These are phyloP conservation scores for Hylaeus anthracinus DNA, from an alignment of 1,140 invertebrate species.

Conservation along the genomic window DNA sequence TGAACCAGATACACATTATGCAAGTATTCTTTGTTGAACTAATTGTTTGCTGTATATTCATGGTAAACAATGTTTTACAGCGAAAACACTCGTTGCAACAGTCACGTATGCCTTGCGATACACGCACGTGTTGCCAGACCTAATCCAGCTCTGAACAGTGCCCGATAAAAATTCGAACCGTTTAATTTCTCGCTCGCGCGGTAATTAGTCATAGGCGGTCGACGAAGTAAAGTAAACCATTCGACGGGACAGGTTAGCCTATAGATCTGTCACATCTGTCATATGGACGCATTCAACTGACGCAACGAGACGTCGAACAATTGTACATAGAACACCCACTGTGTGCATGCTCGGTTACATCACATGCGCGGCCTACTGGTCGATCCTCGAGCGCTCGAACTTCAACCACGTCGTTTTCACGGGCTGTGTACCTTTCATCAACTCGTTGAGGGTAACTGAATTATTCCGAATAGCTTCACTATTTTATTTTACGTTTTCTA, in stretches of 20 bases:
- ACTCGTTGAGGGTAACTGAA: too few species aligned
- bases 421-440: too few species aligned
- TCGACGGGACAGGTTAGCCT: slow-evolving; percentile 26
- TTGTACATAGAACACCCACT: slow-evolving; percentile 33
- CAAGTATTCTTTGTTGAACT: too few species aligned
- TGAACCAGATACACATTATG: too few species aligned
- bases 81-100: too few species aligned
- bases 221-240: slow-evolving; percentile 11
- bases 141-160: too few species aligned
- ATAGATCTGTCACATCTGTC: slow-evolving; percentile 44
- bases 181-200: not conserved
- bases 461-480: too few species aligned
- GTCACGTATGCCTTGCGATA: too few species aligned
- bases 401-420: not conserved
- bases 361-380: not conserved
- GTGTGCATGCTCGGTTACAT: slow-evolving; percentile 21
- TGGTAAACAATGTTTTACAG: too few species aligned
- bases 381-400: slow-evolving; percentile 10
- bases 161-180: not conserved
- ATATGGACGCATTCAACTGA: slow-evolving; percentile 27
- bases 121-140: too few species aligned
- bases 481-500: too few species aligned
- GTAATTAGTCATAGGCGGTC: slow-evolving; percentile 28
- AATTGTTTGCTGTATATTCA: too few species aligned
- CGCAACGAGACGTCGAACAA: slow-evolving; percentile 37